phyloP scores from a whole-genome alignment of 1,140 invertebrate species.

The Aphelenchoides fujianensis region DNA sequence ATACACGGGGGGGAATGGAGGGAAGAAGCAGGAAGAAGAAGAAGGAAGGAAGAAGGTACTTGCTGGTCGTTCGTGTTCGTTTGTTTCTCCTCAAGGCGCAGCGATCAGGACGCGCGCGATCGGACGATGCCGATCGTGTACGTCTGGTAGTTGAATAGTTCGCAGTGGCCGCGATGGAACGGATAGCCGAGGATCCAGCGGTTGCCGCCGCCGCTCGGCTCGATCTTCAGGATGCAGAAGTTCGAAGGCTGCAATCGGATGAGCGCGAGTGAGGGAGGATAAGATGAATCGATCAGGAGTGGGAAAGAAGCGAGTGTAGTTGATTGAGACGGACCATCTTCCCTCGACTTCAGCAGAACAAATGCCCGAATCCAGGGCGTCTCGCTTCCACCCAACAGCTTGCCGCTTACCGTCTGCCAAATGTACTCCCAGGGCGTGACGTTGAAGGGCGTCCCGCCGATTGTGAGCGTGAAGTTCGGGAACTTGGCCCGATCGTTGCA shows the following conservation, averaged over 20 bases:
- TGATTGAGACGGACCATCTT: too few species aligned
- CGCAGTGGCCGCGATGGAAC: conserved; percentile 19
- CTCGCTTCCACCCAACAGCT: not conserved
- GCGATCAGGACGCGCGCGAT: not conserved
- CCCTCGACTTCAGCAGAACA: too few species aligned
- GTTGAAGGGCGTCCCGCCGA: not conserved
- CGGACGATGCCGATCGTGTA: not conserved
- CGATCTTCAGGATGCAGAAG: conserved; percentile 13
- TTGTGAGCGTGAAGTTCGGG: conserved; percentile 1
- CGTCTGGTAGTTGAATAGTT: not conserved
- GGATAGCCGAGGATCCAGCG: conserved; percentile 19
- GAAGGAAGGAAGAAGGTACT: too few species aligned
- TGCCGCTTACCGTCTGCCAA: conserved; percentile 7
- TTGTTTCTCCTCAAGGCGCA: too few species aligned
- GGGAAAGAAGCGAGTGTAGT: too few species aligned
- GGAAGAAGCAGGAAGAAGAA: too few species aligned
- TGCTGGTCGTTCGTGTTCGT: too few species aligned
- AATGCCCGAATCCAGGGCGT: not conserved
- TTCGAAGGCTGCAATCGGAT: conserved; percentile 5
- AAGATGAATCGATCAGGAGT: too few species aligned
- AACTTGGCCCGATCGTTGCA: not conserved
- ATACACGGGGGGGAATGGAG: too few species aligned
- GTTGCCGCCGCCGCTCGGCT: conserved; percentile 5
- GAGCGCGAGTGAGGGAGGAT: too few species aligned
- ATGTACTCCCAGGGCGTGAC: conserved; percentile 17